Percentiles rank a stretch among this genome's conserved stretches.
phyloP scores from a whole-genome alignment of 2,888 invertebrate species.

The Sesia apiformis region DNA sequence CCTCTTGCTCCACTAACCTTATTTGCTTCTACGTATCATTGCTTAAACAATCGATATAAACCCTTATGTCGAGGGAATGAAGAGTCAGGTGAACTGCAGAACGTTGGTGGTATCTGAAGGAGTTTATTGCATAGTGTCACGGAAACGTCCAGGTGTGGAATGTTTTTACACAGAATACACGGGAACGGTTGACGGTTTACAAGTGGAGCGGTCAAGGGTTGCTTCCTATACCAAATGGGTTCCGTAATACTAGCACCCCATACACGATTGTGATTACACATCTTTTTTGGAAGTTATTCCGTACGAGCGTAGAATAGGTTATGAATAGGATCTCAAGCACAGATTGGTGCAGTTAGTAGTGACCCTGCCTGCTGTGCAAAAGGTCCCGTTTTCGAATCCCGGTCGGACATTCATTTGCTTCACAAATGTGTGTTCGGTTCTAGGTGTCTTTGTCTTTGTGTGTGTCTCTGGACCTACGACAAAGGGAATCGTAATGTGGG shows the following conservation, averaged over 20 bases:
- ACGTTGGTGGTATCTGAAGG: slow-evolving; percentile 20
- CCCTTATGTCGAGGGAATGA: slow-evolving; percentile 16
- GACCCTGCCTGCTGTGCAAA: no score
- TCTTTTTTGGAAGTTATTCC: no score
- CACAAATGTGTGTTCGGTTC: no score
- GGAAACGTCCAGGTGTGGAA: slow-evolving; percentile 64
- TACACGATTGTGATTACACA: no score
- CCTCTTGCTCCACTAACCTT: slow-evolving; percentile 61
- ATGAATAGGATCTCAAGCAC: no score
- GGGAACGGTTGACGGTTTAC: slow-evolving; percentile 46
- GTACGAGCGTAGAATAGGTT: no score
- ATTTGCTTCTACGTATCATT: slow-evolving; percentile 27
- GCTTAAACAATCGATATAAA: slow-evolving; percentile 9
- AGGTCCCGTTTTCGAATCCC: no score
- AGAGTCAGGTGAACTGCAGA: slow-evolving; percentile 9
- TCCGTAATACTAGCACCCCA: not conserved
- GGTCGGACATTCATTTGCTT: no score
- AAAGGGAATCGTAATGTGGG: no score
- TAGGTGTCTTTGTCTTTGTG: no score
- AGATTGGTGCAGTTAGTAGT: no score
- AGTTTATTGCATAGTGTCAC: slow-evolving; percentile 63
- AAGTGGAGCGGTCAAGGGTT: not conserved
- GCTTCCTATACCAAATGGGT: not conserved
- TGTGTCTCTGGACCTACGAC: no score
- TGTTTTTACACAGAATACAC: slow-evolving; percentile 57